Percentiles rank a stretch among this genome's conserved stretches.
phyloP scores from a whole-genome alignment of 2,113 vertebrate genomes.

The Archocentrus centrarchus region DNA sequence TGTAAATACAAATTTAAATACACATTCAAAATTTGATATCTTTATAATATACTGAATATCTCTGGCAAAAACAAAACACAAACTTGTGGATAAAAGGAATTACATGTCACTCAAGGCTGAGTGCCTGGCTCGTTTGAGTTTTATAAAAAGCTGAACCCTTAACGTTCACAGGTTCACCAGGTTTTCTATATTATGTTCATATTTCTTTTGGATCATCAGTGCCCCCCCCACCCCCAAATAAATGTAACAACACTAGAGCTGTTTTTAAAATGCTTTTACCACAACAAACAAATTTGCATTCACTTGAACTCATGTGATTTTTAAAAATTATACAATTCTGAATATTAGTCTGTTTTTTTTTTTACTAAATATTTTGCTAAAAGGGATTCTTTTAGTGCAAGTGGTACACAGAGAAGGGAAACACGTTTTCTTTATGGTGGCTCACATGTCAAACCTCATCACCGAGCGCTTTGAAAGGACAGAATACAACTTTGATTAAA shows the following conservation, averaged over 20 bases:
- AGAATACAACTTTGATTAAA: slow-evolving; percentile 53
- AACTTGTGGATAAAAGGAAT: too few species aligned
- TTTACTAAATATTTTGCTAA: too few species aligned
- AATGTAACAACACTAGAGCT: not conserved
- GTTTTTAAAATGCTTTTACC: not conserved
- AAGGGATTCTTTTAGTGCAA: not conserved
- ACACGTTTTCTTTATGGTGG: not conserved
- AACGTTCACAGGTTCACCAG: not conserved
- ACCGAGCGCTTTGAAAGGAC: not conserved
- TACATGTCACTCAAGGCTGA: not conserved
- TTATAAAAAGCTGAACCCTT: not conserved
- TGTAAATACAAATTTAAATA: not conserved
- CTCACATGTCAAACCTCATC: slow-evolving; percentile 17
- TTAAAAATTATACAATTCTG: rapidly evolving
- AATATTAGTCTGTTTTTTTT: not conserved
- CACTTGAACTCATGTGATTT: too few species aligned
- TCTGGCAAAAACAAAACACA: not conserved
- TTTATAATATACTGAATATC: not conserved
- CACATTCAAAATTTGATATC: not conserved
- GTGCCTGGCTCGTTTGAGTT: not conserved
- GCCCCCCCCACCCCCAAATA: not conserved
- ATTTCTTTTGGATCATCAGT: not conserved
- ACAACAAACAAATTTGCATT: not conserved
- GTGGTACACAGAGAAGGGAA: not conserved
- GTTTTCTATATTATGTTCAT: not conserved